Evolutionary conservation across 2,888 invertebrate genomes (phyloP), one percentile per base, ranked within the genome.

Genomic region (Pristionchus fissidentatus): DNA sequence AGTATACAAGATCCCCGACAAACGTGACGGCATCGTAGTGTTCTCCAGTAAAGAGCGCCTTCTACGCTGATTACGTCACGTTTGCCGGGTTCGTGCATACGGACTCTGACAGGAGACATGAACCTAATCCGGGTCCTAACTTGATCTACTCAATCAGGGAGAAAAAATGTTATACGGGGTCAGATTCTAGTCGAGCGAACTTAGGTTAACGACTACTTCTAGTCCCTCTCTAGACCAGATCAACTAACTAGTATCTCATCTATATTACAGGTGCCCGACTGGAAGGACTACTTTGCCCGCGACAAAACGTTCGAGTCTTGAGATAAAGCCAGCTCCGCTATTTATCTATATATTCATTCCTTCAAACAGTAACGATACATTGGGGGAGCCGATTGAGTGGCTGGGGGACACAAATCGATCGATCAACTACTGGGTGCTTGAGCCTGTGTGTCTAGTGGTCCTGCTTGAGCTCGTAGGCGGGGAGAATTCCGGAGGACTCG

Each of bases 371-470:
- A 77, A 49, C 75, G 49, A 46, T 49, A 77, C 43, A 77, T 26
- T 73, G 26, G n/a, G 41, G 29, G 26, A 46, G 73, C 43, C 22
- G 43, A 73, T 49, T 10, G 13, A 49, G 49, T 10, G 10, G 10
- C 46, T 26, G 7, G 26, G 29, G 73, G 46, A 22, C n/a, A 43
- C 26, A 73, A 49, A 77, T 77, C 49, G 75, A 77, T 77, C 75
- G 75, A 77, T 77, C 46, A 77, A 77, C 75, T 77, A 77, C 75
- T 38, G 75, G 75, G 75, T 10, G 49, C 46, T 77, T 29, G 49
- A 19, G 94, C 93, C 97, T 97, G 93, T 97, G 90, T 43, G 29
- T 77, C 75, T 77, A 77, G 35, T 77, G 75, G 75, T 79, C 57
- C 26, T 55, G 55, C 57, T 79, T 79, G 55, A 79, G 55, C 57